These are phyloP conservation scores for Mobula birostris DNA, from an alignment of 2,113 vertebrate species.

Conservation along the genomic window DNA sequence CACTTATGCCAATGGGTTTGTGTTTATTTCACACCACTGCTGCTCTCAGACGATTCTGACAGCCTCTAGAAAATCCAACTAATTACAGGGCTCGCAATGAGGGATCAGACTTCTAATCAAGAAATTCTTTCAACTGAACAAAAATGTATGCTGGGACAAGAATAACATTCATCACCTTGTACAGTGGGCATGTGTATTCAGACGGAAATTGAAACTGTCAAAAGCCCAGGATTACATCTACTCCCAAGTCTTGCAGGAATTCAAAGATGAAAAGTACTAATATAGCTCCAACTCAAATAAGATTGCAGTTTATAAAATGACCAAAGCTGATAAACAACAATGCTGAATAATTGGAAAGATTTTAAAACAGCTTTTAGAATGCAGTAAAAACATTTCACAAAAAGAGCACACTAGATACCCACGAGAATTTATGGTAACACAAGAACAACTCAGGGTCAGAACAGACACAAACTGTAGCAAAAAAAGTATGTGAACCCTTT, in stretches of 20 bases:
- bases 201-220: neutral
- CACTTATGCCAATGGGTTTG: neutral
- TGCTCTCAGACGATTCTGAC: neutral
- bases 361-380: too few species aligned
- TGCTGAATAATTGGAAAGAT: neutral
- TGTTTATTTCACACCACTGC: neutral
- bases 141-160: neutral
- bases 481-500: too few species aligned
- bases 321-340: neutral
- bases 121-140: neutral
- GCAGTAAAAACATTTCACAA: too few species aligned
- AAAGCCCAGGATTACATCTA: neutral
- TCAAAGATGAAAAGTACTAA: neutral
- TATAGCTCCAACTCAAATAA: neutral
- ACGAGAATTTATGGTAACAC: too few species aligned
- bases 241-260: neutral
- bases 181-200: neutral
- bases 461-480: too few species aligned
- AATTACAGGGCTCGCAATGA: neutral
- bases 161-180: neutral
- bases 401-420: too few species aligned
- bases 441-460: too few species aligned
- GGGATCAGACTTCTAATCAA: neutral
- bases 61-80: neutral
- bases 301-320: neutral